Evolutionary conservation across 2,888 invertebrate species (phyloP).

Genomic region (Drosophila antonietae): DNA sequence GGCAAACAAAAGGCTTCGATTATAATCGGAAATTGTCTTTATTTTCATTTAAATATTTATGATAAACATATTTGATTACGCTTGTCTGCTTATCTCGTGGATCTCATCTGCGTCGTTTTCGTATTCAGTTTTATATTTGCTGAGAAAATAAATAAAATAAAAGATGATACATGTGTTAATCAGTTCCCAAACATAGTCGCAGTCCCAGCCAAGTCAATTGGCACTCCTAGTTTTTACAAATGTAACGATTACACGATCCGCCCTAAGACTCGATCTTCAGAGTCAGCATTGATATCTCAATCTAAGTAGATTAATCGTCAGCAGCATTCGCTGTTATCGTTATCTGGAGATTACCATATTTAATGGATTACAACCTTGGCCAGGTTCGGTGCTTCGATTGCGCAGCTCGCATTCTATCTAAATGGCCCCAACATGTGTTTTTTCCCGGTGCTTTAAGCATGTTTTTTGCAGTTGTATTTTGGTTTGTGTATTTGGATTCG

Average conservation of each 20-base stretch:
- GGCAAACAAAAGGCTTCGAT: slow-evolving; percentile 1
- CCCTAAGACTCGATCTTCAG: slow-evolving; percentile 8
- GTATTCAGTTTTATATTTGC: not conserved
- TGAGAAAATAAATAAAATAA: not conserved
- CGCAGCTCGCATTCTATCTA: slow-evolving; percentile 44
- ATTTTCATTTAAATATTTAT: slow-evolving; percentile 4
- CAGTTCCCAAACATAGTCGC: not conserved
- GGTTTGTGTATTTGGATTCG: slow-evolving; percentile 38
- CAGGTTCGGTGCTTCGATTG: slow-evolving; percentile 65
- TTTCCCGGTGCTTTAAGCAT: slow-evolving; percentile 27
- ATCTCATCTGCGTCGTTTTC: not conserved
- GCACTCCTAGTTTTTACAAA: slow-evolving; percentile 2
- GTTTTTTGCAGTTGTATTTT: slow-evolving; percentile 39
- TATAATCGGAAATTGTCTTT: not conserved
- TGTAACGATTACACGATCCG: not conserved
- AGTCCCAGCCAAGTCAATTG: not conserved
- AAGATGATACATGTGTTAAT: slow-evolving; percentile 2
- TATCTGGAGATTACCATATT: slow-evolving; percentile 61
- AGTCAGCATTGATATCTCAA: slow-evolving; percentile 19
- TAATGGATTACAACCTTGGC: slow-evolving; percentile 58
- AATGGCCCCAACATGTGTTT: slow-evolving; percentile 47
- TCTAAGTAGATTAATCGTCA: slow-evolving; percentile 27
- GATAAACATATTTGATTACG: slow-evolving; percentile 6
- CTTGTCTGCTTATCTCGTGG: not conserved
- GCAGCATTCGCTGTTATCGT: slow-evolving; percentile 40